Percentiles rank a stretch among this genome's conserved stretches.
Evolutionary conservation across 2,888 invertebrate genomes (phyloP).

Genomic region (Willowsia nigromaculata): DNA sequence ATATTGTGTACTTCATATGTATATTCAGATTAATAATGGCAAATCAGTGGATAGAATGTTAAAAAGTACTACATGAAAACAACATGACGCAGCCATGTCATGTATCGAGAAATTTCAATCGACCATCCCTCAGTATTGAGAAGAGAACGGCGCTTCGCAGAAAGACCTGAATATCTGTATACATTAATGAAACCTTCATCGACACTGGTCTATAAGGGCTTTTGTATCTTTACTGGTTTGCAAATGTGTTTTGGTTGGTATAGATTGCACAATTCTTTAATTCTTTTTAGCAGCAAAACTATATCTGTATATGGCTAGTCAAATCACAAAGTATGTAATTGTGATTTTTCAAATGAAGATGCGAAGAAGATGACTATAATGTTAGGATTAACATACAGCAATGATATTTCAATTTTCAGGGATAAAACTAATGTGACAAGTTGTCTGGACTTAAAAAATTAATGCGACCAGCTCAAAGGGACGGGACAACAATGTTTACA

Average conservation of each 20-base stretch:
- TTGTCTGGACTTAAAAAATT: constrained; percentile 3
- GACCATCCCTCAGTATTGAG: neutral
- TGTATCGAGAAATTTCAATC: too few relatives aligned
- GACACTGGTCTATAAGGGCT: too few relatives aligned
- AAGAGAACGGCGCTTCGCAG: neutral
- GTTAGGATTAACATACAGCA: neutral
- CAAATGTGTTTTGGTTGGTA: neutral
- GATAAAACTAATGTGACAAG: neutral
- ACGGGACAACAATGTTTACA: neutral
- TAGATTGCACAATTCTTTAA: neutral
- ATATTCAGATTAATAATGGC: too few relatives aligned
- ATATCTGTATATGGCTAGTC: neutral
- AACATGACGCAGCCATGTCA: too few relatives aligned
- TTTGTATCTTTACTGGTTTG: too few relatives aligned
- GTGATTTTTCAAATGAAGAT: neutral
- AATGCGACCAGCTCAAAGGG: neutral
- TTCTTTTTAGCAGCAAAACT: neutral
- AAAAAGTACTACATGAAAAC: neutral
- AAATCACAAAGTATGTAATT: neutral
- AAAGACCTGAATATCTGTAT: neutral
- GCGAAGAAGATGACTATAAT: neutral
- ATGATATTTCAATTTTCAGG: neutral
- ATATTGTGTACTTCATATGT: too few relatives aligned
- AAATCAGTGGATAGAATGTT: neutral
- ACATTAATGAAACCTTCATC: neutral